phyloP scores from a whole-genome alignment of 2,888 invertebrate genomes.

The Lasioglossum pauxillum region DNA sequence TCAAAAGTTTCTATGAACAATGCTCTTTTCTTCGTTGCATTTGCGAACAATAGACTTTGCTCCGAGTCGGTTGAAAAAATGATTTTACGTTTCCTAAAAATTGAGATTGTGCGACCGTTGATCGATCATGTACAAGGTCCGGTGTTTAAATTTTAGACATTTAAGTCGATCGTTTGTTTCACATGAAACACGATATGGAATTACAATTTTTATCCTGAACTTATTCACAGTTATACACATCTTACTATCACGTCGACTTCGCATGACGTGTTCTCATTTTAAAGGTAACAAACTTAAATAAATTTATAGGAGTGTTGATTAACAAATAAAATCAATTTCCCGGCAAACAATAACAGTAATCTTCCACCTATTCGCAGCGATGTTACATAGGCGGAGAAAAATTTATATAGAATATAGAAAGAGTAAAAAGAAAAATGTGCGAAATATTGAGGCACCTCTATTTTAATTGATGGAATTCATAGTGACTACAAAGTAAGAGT shows the following conservation, averaged over 20 bases:
- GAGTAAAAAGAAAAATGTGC: conserved; percentile 31
- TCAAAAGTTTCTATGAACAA: conserved; percentile 60
- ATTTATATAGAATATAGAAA: conserved; percentile 66
- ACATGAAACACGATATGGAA: neutral
- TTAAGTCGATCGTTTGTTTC: conserved; percentile 33
- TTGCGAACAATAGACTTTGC: conserved; percentile 45
- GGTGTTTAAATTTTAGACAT: conserved; percentile 36
- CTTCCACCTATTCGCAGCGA: conserved; percentile 56
- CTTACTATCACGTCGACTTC: conserved; percentile 37
- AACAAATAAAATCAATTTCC: conserved; percentile 44
- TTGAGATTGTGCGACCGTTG: conserved; percentile 50
- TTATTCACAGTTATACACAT: conserved; percentile 25
- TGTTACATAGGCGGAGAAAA: conserved; percentile 55
- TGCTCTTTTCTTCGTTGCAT: conserved; percentile 63
- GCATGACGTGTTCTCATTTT: conserved; percentile 36
- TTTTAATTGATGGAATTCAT: conserved; percentile 57
- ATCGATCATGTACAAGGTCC: conserved; percentile 31
- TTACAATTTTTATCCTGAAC: conserved; percentile 28
- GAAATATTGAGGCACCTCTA: conserved; percentile 55
- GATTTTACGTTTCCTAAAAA: conserved; percentile 42
- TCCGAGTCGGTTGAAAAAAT: conserved; percentile 49
- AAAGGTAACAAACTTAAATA: conserved; percentile 12
- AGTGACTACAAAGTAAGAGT: conserved; percentile 41
- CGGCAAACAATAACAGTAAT: conserved; percentile 40
- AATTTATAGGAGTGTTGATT: conserved; percentile 45